A percentile compares a stretch with the other conserved stretches of the same genome.
Evolutionary conservation across 1,140 invertebrate species (phyloP).

Genomic region (Triops cancriformis): DNA sequence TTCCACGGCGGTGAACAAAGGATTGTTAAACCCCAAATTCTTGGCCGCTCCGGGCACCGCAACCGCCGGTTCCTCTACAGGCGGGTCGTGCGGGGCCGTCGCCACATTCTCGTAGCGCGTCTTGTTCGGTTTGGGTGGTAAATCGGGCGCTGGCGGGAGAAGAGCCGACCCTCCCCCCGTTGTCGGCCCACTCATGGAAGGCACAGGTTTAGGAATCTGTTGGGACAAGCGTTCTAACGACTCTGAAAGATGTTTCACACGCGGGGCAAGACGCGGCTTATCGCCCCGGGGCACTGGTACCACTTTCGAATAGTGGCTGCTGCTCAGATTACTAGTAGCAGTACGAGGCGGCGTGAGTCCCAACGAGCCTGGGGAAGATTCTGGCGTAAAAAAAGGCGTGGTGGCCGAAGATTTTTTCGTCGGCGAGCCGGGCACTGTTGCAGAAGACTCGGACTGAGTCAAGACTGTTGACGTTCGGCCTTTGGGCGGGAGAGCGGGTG

Average conservation of each 20-base stretch:
- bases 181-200: background rate
- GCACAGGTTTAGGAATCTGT: background rate
- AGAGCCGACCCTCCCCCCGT: background rate
- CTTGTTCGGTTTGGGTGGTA: background rate
- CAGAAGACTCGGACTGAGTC: slow-evolving; percentile 23
- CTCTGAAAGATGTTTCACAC: background rate
- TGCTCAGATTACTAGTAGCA: background rate
- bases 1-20: slow-evolving; percentile 15
- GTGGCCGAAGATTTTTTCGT: slow-evolving; percentile 26
- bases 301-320: slow-evolving; percentile 24
- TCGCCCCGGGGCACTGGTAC: slow-evolving; percentile 24
- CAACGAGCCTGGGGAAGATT: slow-evolving; percentile 25
- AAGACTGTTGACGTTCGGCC: slow-evolving; percentile 24
- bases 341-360: background rate
- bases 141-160: background rate
- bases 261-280: slow-evolving; percentile 24
- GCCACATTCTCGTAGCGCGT: background rate
- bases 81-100: background rate
- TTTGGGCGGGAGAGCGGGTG: slow-evolving; percentile 35
- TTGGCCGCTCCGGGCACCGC: background rate
- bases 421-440: background rate
- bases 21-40: slow-evolving; percentile 22
- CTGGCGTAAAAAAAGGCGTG: slow-evolving; percentile 25
- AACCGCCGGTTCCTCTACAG: slow-evolving; percentile 2
- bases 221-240: background rate